Conservation (phyloP, 2,888 invertebrate species). For the Macropis europaea region DNA sequence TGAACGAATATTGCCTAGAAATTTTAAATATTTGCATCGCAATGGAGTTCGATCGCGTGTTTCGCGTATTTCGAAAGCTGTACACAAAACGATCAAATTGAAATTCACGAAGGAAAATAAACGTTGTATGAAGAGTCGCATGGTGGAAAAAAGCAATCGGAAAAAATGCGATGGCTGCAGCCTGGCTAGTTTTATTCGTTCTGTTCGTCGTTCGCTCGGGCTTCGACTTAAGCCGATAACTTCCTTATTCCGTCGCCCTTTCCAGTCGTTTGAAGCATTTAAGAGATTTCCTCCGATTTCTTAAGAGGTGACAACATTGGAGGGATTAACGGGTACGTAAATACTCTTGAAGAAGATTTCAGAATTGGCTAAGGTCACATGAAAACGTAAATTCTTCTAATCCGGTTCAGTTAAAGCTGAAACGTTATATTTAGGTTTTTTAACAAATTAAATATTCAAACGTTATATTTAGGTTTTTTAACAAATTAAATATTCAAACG, state of each 20-base stretch:
- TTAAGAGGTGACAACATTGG: slow-evolving; percentile 39
- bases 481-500: too few relatives aligned
- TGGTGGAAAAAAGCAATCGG: slow-evolving; percentile 7
- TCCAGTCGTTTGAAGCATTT: slow-evolving; percentile 57
- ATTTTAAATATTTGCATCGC: neutral
- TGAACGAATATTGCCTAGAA: neutral
- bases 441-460: too few relatives aligned
- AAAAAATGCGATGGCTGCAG: neutral
- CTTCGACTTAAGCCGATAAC: slow-evolving; percentile 60
- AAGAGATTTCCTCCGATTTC: slow-evolving; percentile 47
- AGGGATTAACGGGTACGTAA: slow-evolving; percentile 43
- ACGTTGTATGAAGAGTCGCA: neutral
- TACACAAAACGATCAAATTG: neutral
- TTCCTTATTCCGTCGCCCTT: slow-evolving; percentile 55
- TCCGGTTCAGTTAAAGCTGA: neutral
- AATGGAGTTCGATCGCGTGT: neutral
- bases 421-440: neutral
- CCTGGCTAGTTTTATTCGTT: slow-evolving; percentile 27
- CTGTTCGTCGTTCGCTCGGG: slow-evolving; percentile 30
- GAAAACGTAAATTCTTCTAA: neutral
- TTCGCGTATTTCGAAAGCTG: neutral
- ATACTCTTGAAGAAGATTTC: slow-evolving; percentile 25
- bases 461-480: neutral
- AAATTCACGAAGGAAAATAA: neutral
- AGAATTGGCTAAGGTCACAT: slow-evolving; percentile 22